Percentiles rank a stretch among this genome's conserved stretches.
phyloP scores from a whole-genome alignment of 2,888 invertebrate genomes.

The Troides helena region DNA sequence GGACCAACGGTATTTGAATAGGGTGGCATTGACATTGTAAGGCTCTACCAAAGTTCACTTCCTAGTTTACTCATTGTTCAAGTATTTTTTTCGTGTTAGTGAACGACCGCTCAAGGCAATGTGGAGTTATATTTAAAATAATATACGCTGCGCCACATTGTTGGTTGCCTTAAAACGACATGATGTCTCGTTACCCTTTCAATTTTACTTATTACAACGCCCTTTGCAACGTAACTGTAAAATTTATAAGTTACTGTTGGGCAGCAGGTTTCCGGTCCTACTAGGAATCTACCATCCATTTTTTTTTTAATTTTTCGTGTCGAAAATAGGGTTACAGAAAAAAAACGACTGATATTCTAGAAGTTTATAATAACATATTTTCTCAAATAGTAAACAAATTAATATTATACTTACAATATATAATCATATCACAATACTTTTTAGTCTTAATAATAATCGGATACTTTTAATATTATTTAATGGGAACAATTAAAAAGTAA shows the following conservation, averaged over 20 bases:
- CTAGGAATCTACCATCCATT: too few species aligned
- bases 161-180: too few species aligned
- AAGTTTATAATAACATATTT: constrained; percentile 63
- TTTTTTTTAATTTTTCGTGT: not conserved
- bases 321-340: constrained; percentile 38
- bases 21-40: constrained; percentile 48
- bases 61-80: constrained; percentile 12
- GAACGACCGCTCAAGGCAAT: not conserved
- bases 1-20: constrained; percentile 50
- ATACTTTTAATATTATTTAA: constrained; percentile 31
- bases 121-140: too few species aligned
- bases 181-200: too few species aligned
- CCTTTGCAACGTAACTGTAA: too few species aligned
- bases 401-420: constrained; percentile 58
- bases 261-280: too few species aligned
- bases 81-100: not conserved
- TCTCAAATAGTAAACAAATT: constrained; percentile 58
- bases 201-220: too few species aligned
- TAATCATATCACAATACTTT: constrained; percentile 75
- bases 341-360: constrained; percentile 61
- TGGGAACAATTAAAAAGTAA: constrained; percentile 8
- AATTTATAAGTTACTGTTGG: too few species aligned
- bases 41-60: constrained; percentile 16
- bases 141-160: too few species aligned
- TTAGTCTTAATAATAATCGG: constrained; percentile 60